Base-by-base conservation (phyloP, 2,888 invertebrate genomes). In the Caenorhabditis imperialis region DNA sequence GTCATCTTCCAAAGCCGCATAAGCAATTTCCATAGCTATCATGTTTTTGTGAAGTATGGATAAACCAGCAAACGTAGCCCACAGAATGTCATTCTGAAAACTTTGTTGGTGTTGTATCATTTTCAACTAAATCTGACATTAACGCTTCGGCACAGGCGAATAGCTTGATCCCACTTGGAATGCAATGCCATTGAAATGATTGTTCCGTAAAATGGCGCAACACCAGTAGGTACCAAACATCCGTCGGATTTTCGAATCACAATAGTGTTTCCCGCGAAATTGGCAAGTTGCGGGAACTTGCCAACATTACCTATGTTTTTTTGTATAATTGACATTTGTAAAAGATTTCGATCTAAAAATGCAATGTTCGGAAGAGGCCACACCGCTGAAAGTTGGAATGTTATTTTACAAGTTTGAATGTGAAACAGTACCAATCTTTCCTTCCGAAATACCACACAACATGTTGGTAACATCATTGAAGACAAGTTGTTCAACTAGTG, bases 1-100 rank as follows among this genome's bases (percentile, higher is more conserved):
- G 16, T 89, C 88, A 89, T 94, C 92, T 83, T 93, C 91, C n/a
- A 95, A 93, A 10, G 94, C 93, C 8, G 96, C 94, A 89, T 95
- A 99, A 0, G 96, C 95, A 87, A 96, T 94, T 90, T 98, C 97
- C 16, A 97, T 96, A 6, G 95, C 93, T 69, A 93, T 92, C 58
- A 96, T 89, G 84, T 96, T 93, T 88, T 93, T 93, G 74, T 93
- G 92, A 79, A 94, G 93, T 65, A 94, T 93, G 1, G 98, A 93
- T 88, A 96, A 91, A 0, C 95, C 94, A 0, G 97, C 98, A 81
- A 98, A 90, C 79, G 94, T 94, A 0, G 96, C 94, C 98, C 98
- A 99, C 16, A 96, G 90, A n/a, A 81, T 77, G 45, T 87, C 86
- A 53, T 88, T 88, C 87, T 89, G 74, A 14, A 78, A 71, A 16